Evolutionary conservation across 2,888 invertebrate genomes (phyloP).

Genomic region (Oxyteleia sp.): DNA sequence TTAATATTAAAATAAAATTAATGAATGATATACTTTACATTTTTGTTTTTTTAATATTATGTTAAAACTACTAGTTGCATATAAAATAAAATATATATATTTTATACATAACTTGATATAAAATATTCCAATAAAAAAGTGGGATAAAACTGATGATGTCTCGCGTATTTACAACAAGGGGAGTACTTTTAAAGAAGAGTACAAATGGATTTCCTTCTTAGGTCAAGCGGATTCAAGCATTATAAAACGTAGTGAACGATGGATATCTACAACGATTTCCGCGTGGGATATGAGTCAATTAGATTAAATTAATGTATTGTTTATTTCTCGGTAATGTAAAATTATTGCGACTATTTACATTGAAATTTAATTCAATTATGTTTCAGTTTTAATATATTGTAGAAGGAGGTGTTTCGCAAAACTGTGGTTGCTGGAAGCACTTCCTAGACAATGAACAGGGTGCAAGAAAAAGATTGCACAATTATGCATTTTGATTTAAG

Average conservation of each 20-base stretch:
- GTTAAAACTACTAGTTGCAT: no score
- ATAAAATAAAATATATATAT: no score
- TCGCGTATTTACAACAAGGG: constrained; percentile 26
- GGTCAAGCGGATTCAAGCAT: constrained; percentile 65
- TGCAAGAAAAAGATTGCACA: no score
- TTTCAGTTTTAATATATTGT: no score
- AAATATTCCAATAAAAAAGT: constrained; percentile 19
- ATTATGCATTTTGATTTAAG: no score
- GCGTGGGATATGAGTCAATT: constrained; percentile 63
- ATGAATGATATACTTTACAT: no score
- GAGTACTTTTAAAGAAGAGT: constrained; percentile 37
- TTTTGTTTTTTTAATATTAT: no score
- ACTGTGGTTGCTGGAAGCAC: no score
- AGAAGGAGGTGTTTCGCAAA: no score
- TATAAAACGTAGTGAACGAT: constrained; percentile 62
- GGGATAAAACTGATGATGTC: constrained; percentile 14
- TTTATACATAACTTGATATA: no score
- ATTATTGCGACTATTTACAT: constrained; percentile 34
- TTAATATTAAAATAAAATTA: no score
- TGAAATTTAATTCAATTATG: constrained; percentile 33
- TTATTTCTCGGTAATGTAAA: constrained; percentile 18
- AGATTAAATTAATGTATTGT: constrained; percentile 23
- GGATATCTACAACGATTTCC: constrained; percentile 49
- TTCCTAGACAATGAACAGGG: no score
- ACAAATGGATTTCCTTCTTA: constrained; percentile 61